Conservation (phyloP, 2,113 vertebrate species). For the Typhlomys cinereus region DNA sequence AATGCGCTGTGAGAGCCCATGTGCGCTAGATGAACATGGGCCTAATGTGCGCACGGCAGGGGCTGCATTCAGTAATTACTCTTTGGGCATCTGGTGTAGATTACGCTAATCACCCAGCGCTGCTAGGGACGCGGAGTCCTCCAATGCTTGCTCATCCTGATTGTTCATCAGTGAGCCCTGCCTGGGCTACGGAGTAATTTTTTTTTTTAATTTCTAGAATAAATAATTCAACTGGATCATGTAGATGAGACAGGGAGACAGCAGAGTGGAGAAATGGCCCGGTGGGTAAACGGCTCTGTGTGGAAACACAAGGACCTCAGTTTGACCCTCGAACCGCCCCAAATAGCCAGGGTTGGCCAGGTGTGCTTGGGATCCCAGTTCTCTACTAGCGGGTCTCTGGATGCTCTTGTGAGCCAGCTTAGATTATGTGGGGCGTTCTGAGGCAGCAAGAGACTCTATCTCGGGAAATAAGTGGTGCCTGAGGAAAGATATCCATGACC, state of each 20-base stretch:
- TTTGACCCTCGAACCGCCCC: no score
- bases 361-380: neutral
- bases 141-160: neutral
- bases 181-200: neutral
- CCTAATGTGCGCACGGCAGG: rapidly evolving
- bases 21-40: neutral
- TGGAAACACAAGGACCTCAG: neutral
- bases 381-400: no score
- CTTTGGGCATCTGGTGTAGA: no score
- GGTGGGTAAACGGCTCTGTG: neutral
- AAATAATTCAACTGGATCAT: neutral
- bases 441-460: no score
- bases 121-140: neutral
- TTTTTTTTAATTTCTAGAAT: neutral
- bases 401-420: neutral
- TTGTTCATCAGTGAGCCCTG: neutral
- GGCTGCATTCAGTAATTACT: neutral
- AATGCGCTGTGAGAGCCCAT: neutral
- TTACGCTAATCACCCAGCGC: rapidly evolving
- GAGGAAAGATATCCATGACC: no score
- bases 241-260: neutral
- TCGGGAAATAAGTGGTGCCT: no score
- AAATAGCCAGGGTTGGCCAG: neutral
- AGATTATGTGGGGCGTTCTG: neutral
- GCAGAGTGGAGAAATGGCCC: neutral